Conservation (phyloP, 2,888 invertebrate genomes). For the Diogma glabrata region DNA sequence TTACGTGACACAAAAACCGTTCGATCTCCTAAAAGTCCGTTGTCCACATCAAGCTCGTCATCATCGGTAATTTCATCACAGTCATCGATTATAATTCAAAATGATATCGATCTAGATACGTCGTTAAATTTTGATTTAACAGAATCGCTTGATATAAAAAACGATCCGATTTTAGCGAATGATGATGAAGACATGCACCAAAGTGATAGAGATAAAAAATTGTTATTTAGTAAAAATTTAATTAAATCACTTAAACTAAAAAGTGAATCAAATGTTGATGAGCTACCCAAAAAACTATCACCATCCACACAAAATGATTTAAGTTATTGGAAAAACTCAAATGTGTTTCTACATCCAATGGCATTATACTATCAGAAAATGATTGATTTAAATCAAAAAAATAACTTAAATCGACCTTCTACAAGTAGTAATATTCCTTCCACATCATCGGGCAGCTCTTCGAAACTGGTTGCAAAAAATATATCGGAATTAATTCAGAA, state of each 20-base stretch:
- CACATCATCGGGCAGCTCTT: neutral
- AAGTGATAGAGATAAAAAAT: neutral
- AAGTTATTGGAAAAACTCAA: conserved; percentile 57
- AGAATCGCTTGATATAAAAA: conserved; percentile 2
- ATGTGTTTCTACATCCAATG: conserved; percentile 61
- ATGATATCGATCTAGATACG: neutral
- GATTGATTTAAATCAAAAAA: conserved; percentile 36
- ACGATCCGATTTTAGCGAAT: conserved; percentile 19
- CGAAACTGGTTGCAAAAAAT: conserved; percentile 7
- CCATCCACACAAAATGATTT: conserved; percentile 32
- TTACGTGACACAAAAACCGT: conserved; percentile 48
- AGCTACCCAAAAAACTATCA: conserved; percentile 30
- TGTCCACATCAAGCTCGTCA: conserved; percentile 1
- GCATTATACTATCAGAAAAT: conserved; percentile 67
- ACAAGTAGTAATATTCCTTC: neutral
- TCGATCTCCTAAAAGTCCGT: neutral
- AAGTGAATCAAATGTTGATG: conserved; percentile 26
- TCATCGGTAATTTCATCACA: neutral
- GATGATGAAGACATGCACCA: conserved; percentile 5
- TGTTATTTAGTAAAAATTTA: conserved; percentile 3
- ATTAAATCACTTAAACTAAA: neutral
- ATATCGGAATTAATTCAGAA: conserved; percentile 7
- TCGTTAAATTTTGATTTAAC: neutral
- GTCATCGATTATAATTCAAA: neutral
- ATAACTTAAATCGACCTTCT: neutral